These are phyloP conservation scores for Anomalospiza imberbis DNA, from an alignment of 2,797 vertebrate species.

Conservation along the genomic window DNA sequence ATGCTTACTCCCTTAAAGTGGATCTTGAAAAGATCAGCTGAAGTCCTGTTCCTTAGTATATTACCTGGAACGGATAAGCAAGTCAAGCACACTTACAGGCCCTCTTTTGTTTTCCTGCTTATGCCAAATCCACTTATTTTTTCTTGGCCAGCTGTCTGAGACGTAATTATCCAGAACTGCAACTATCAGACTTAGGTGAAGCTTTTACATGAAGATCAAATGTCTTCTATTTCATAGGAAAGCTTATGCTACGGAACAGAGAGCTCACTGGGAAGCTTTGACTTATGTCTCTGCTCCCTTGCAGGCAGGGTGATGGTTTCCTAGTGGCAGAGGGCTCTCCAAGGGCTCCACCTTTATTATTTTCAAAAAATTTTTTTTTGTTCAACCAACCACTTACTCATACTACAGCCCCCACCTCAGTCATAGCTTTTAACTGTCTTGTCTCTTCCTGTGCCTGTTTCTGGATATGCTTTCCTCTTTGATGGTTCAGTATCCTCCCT, in stretches of 20 bases:
- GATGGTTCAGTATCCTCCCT: background rate
- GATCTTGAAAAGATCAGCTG: conserved; percentile 30
- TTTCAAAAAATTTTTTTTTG: background rate
- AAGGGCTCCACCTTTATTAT: background rate
- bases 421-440: background rate
- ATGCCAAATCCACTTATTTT: background rate
- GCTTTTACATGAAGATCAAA: conserved; percentile 33
- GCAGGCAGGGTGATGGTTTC: background rate
- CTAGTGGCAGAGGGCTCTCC: background rate
- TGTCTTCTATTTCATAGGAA: background rate
- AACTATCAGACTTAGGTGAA: background rate
- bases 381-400: background rate
- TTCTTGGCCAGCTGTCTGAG: background rate
- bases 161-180: background rate
- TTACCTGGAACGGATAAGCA: background rate
- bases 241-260: background rate
- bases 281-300: background rate
- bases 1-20: conserved; percentile 32
- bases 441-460: background rate
- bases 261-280: background rate
- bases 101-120: conserved; percentile 28
- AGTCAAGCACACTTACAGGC: background rate
- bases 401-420: background rate
- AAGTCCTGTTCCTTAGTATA: conserved; percentile 13
- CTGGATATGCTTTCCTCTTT: background rate